Conservation (phyloP, 2,888 invertebrate genomes). For the Apeira syringaria region DNA sequence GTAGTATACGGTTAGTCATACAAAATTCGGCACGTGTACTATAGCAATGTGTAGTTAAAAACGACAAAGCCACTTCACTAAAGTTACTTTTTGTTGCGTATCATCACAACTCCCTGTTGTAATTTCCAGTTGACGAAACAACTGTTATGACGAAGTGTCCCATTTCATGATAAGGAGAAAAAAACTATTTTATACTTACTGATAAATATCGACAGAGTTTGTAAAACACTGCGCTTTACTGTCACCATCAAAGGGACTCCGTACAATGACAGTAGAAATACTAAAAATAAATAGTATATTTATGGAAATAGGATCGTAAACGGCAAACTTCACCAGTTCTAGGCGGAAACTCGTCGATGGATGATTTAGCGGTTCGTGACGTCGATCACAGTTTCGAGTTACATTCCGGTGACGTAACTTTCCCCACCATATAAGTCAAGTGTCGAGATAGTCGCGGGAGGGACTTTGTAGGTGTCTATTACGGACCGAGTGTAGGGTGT, state of each 20-base stretch:
- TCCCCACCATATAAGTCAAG: slow-evolving; percentile 71
- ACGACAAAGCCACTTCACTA: too few relatives aligned
- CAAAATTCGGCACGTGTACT: too few relatives aligned
- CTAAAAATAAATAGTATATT: slow-evolving; percentile 16
- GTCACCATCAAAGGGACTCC: not conserved
- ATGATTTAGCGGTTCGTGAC: slow-evolving; percentile 35
- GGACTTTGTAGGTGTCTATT: slow-evolving; percentile 58
- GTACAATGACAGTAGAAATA: slow-evolving; percentile 16
- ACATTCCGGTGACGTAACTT: slow-evolving; percentile 52
- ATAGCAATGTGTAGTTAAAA: too few relatives aligned
- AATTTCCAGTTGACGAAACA: too few relatives aligned
- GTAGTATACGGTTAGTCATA: too few relatives aligned
- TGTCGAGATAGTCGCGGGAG: slow-evolving; percentile 30
- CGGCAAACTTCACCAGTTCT: slow-evolving; percentile 14
- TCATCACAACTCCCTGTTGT: too few relatives aligned
- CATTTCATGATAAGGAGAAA: too few relatives aligned
- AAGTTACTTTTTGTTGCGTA: too few relatives aligned
- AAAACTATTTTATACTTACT: too few relatives aligned
- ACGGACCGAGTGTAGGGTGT: slow-evolving; percentile 60
- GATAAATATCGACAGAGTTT: too few relatives aligned
- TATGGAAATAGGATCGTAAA: slow-evolving; percentile 18
- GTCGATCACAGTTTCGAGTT: slow-evolving; percentile 43
- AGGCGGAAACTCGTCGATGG: slow-evolving; percentile 25
- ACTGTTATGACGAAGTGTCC: too few relatives aligned
- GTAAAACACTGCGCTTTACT: too few relatives aligned